Base-by-base conservation (phyloP, 2,797 vertebrate genomes). In the Austrolebias charrua region DNA sequence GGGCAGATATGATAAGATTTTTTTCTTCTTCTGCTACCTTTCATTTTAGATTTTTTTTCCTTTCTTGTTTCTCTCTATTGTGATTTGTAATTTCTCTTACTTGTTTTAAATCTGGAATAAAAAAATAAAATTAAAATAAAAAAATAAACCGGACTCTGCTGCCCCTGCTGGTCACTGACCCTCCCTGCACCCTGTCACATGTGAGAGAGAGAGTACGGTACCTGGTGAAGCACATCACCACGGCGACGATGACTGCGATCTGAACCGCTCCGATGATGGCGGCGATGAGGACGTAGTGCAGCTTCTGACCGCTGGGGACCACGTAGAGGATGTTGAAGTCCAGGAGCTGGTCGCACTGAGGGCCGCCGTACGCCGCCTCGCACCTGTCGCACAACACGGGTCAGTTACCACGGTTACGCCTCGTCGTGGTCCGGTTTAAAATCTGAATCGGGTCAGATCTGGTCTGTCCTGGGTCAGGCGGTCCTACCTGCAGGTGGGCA, bases 201-300 rank as follows among this genome's bases (percentile, higher is more conserved):
- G 19, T 31, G 53, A 0, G 15, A 1, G n/a, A n/a, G n/a, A n/a
- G n/a, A n/a, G n/a, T n/a, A n/a, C n/a, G n/a, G 12, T 86, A 98
- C 97, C 97, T 96, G 83, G 96, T 98, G 91, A 99, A 98, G 83
- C 97, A 99, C 96, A 98, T 99, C 79, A 99, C 96, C 73, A 99
- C 96, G 40, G 96, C 97, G 50, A 98, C 95, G 69, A 99, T 99
- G 79, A 98, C 94, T 63, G 97, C 96, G 46, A 99, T 98, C 93
- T 99, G 97, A 28, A 98, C 94, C 19, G 97, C 97, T 85, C 97
- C 97, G 73, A 99, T 98, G 86, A 98, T 96, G 84, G 97, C 96
- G 72, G 97, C 97, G 71, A 98, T 98, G 58, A 99, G 96, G 75
- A 99, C 96, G 66, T 99, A 98, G 15, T 97, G 98, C 71, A 99